Conservation (phyloP, 2,113 vertebrate genomes). For the Gavialis gangeticus region DNA sequence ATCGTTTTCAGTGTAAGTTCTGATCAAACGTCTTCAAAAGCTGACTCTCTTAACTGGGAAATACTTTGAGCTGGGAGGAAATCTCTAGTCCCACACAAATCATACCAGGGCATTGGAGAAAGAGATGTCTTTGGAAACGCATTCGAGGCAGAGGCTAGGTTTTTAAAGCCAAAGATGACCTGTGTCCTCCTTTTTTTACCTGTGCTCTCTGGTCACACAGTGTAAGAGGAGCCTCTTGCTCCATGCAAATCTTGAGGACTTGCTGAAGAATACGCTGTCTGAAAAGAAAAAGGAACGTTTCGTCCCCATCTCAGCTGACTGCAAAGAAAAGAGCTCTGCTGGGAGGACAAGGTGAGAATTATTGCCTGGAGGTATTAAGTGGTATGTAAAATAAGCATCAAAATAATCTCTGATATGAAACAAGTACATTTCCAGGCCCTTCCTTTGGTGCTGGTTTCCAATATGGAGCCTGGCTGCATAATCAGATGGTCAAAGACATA, state of each 20-base stretch:
- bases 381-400: background rate
- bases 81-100: background rate
- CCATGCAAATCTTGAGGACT: slow-evolving; percentile 60
- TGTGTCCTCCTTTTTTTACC: background rate
- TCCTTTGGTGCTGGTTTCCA: background rate
- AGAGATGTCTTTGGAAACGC: accelerated
- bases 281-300: slow-evolving; percentile 33
- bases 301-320: background rate
- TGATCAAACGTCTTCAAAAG: background rate
- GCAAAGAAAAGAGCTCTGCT: background rate
- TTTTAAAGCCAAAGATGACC: background rate
- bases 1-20: background rate
- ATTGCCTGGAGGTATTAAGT: too few relatives aligned
- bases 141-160: background rate
- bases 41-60: background rate
- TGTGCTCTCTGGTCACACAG: background rate
- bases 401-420: accelerated
- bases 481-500: accelerated
- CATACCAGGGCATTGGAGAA: background rate
- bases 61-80: background rate
- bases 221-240: slow-evolving; percentile 69
- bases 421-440: background rate
- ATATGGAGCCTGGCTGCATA: background rate
- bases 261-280: slow-evolving; percentile 64
- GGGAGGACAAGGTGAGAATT: background rate